Base-by-base conservation (phyloP, 2,113 vertebrate genomes). In the Mola mola region DNA sequence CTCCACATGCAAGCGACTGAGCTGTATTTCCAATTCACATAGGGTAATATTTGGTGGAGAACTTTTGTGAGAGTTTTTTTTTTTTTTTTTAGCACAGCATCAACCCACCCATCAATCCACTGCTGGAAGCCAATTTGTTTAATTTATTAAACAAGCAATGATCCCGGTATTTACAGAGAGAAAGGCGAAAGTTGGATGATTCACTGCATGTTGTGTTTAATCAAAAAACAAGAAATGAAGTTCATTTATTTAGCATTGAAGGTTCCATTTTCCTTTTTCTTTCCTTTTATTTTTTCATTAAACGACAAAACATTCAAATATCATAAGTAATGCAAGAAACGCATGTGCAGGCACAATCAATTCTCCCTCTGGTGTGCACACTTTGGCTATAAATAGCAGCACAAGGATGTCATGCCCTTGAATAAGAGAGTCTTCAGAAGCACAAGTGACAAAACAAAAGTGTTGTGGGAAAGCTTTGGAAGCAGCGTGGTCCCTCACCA, bases 341-440 rank as follows among this genome's bases (percentile, higher is more conserved):
- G 12, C 12, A 53, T 26, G 13, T 20, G 36, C 38, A 38, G 8
- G 6, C 4, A 22, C 28, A 13, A 15, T 19, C 8, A 5, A 10
- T 26, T 28, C 26, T 48, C 41, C 8, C 50, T 29, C 21, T 63
- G 20, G 25, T 31, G 46, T 48, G 43, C 28, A 38, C 10, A 33
- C 20, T 33, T 48, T 58, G 53, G 22, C 26, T 76, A 74, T 48
- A 75, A 83, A 80, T 62, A 85, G 76, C 44, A 50, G 36, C 41
- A 48, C 28, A 16, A 29, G n/a, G 62, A 75, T 51, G 67, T 16
- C 22, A 9, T 58, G 26, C 36, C 44, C 46, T 66, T 68, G 46
- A 44, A 65, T 24, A 55, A 31, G 11, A 38, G 16, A 42, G 28
- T 65, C 60, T 70, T 58, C 48, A 38, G 52, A 36, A 50, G 42